Conservation (phyloP, 2,888 invertebrate species). For the Baronia brevicornis region DNA sequence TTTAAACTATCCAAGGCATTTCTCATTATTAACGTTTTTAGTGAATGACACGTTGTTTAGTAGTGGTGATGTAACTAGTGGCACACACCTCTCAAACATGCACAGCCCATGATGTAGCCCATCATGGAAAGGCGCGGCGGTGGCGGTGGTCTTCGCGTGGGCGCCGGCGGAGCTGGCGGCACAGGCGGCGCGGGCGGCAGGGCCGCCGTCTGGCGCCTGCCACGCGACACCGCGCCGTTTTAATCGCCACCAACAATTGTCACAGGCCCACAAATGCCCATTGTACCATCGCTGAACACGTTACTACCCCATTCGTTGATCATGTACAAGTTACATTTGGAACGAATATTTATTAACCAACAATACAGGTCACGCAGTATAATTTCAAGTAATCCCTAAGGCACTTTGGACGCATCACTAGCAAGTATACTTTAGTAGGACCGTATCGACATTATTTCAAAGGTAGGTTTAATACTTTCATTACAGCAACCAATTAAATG, state of each 20-base stretch:
- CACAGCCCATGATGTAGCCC: conserved; percentile 96
- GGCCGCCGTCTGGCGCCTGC: conserved; percentile 34
- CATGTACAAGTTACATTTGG: background rate
- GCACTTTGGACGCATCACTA: conserved; percentile 6
- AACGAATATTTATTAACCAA: too few relatives aligned
- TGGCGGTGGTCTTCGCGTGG: conserved; percentile 43
- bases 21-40: too few relatives aligned
- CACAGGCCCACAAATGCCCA: conserved; percentile 7
- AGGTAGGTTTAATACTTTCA: too few relatives aligned
- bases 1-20: too few relatives aligned
- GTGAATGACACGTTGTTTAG: conserved; percentile 1
- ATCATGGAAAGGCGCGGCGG: conserved; percentile 80
- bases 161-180: conserved; percentile 62
- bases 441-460: too few relatives aligned
- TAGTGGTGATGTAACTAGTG: too few relatives aligned
- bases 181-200: conserved; percentile 53
- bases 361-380: background rate
- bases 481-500: conserved; percentile 9
- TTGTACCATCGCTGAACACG: conserved; percentile 1
- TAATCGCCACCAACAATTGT: conserved; percentile 9
- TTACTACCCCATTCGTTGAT: conserved; percentile 5
- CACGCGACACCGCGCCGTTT: conserved; percentile 26
- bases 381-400: background rate
- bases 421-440: too few relatives aligned
- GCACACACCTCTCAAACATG: conserved; percentile 88